Base-by-base conservation (phyloP, 2,888 invertebrate genomes). In the Hyppa rectilinea region DNA sequence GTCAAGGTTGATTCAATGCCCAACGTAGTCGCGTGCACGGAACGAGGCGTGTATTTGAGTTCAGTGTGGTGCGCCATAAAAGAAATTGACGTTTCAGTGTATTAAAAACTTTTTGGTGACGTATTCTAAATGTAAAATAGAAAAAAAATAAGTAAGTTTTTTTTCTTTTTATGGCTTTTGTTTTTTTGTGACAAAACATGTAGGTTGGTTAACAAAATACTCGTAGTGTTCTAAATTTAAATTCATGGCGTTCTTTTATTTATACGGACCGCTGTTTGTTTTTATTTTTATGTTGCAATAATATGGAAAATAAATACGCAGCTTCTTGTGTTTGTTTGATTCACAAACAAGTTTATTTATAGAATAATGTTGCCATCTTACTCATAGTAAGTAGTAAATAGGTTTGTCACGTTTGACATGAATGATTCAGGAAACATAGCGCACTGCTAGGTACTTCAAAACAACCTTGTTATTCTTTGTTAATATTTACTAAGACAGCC, bases 311-410 rank as follows among this genome's bases (percentile, higher is more conserved):
- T 47, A 47, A 65, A 64, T 36, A 47, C 17, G 14, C 6, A 14
- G 4, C 17, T 23, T 1, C 20, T 20, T n/a, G 23, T 58, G 23
- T 4, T 12, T 34, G 20, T 20, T 29, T 63, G 14, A 29, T 23
- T 29, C 10, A 23, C 34, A 31, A 64, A 23, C 34, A n/a, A 31
- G 55, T 55, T 47, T 72, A 72, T 72, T 64, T 64, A 38, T 72
- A 71, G 71, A 50, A 31, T 14, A 20, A 23, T 74, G 55, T 72
- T 71, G 34, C 34, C 9, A 72, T 20, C 4, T 74, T 47, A 29
- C 65, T 64, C 26, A n/a, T 4, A 5, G n/a, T n/a, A n/a, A n/a
- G n/a, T n/a, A 12, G 36, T 12, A 29, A 55, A 40, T 23, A 6
- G n/a, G 29, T 12, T 31, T 12, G 26, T 29, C 2, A n/a, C 0